Evolutionary conservation across 2,797 vertebrate genomes (phyloP).

Genomic region (Meriones psammophilus): DNA sequence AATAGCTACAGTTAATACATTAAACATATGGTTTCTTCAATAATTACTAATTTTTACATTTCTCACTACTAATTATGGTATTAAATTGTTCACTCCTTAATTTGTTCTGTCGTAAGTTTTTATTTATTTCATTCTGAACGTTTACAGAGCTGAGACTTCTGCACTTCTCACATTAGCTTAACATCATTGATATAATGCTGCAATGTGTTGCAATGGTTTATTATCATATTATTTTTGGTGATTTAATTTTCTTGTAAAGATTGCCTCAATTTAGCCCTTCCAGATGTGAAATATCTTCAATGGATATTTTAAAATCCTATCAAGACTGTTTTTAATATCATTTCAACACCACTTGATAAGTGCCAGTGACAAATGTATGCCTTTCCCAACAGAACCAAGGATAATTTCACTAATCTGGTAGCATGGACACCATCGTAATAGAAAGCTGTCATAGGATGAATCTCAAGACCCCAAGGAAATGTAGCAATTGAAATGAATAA

Average conservation of each 20-base stretch:
- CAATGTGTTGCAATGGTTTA: conserved; percentile 64
- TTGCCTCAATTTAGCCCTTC: conserved; percentile 61
- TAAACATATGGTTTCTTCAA: conserved; percentile 81
- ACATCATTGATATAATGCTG: conserved; percentile 59
- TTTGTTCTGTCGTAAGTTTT: conserved; percentile 82
- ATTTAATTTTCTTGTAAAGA: conserved; percentile 72
- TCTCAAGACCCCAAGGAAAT: background rate
- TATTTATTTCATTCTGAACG: conserved; percentile 77
- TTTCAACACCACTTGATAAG: conserved; percentile 52
- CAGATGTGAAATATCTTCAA: conserved; percentile 67
- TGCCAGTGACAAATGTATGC: background rate
- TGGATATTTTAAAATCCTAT: conserved; percentile 58
- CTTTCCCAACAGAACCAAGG: background rate
- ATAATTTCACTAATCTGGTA: background rate
- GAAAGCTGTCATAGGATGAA: background rate
- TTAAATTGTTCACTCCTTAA: conserved; percentile 81
- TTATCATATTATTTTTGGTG: conserved; percentile 76
- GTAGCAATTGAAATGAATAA: background rate
- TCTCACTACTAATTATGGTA: conserved; percentile 78
- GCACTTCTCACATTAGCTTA: conserved; percentile 70
- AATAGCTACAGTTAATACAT: conserved; percentile 79
- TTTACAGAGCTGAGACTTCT: conserved; percentile 73
- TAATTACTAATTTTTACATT: conserved; percentile 82
- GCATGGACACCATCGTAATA: background rate
- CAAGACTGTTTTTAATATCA: conserved; percentile 8